Evolutionary conservation across 2,113 vertebrate genomes (phyloP).

Genomic region (Chaetura pelagica): DNA sequence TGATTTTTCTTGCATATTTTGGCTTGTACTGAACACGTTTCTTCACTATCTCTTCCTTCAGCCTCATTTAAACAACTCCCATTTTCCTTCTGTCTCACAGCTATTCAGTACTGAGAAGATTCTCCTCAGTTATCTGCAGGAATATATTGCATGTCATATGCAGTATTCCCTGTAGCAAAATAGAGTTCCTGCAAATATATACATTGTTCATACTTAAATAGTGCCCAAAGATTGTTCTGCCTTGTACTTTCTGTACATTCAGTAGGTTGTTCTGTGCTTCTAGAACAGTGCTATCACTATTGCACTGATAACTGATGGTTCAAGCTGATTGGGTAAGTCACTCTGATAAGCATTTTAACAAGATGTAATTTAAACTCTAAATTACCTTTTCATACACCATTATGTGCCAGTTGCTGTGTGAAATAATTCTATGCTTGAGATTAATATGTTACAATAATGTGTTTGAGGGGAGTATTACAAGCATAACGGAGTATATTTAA

Average conservation of each 20-base stretch:
- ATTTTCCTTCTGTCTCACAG: not conserved
- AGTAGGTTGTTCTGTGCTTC: not conserved
- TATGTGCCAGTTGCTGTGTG: not conserved
- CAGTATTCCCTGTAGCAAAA: not conserved
- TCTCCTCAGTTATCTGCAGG: not conserved
- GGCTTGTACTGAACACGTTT: not conserved
- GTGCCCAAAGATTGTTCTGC: not conserved
- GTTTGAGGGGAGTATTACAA: not conserved
- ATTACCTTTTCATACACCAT: constrained; percentile 27
- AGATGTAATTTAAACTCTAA: constrained; percentile 33
- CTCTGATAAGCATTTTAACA: constrained; percentile 10
- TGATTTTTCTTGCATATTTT: constrained; percentile 8
- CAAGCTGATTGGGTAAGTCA: not conserved
- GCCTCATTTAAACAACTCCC: not conserved
- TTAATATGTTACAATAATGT: not conserved
- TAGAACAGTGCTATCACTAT: not conserved
- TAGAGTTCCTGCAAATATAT: not conserved
- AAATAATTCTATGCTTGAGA: not conserved
- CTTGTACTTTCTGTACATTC: not conserved
- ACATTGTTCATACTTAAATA: not conserved
- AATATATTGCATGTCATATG: not conserved
- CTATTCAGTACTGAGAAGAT: not conserved
- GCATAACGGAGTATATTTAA: not conserved
- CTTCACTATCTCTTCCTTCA: not conserved
- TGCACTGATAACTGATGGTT: not conserved